Percentiles rank a stretch among this genome's conserved stretches.
Conservation (phyloP, 2,797 vertebrate species). For the Cottoperca gobio region DNA sequence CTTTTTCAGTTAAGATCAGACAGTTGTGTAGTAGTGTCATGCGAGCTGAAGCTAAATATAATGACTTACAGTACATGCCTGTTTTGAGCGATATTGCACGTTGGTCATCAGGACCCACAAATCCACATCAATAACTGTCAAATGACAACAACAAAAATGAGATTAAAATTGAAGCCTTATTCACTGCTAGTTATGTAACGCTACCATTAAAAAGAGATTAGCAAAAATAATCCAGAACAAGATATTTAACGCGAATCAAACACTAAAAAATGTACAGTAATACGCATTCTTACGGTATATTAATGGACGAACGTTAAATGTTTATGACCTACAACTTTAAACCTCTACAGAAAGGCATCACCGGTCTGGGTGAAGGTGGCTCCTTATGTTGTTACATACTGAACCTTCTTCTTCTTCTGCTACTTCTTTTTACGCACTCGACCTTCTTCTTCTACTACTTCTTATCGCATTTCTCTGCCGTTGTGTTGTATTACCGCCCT, state of each 20-base stretch:
- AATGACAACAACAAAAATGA: not conserved
- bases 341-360: not conserved
- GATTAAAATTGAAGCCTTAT: not conserved
- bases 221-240: too few relatives aligned
- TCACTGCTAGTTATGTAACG: not conserved
- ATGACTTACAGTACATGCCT: not conserved
- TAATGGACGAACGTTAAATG: not conserved
- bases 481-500: not conserved
- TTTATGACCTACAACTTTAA: not conserved
- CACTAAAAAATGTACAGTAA: too few relatives aligned
- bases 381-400: not conserved
- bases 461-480: not conserved
- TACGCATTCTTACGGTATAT: not conserved
- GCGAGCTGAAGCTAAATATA: not conserved
- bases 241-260: not conserved
- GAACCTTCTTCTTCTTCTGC: not conserved
- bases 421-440: too few relatives aligned
- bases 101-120: not conserved
- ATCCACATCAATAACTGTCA: not conserved
- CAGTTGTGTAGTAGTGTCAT: not conserved
- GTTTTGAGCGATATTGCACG: not conserved
- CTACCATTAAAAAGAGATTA: not conserved
- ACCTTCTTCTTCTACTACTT: conserved; percentile 1
- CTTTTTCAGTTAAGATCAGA: too few relatives aligned
- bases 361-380: not conserved